Base-by-base conservation (phyloP, 1,140 invertebrate genomes). In the Oscheius sp. region DNA sequence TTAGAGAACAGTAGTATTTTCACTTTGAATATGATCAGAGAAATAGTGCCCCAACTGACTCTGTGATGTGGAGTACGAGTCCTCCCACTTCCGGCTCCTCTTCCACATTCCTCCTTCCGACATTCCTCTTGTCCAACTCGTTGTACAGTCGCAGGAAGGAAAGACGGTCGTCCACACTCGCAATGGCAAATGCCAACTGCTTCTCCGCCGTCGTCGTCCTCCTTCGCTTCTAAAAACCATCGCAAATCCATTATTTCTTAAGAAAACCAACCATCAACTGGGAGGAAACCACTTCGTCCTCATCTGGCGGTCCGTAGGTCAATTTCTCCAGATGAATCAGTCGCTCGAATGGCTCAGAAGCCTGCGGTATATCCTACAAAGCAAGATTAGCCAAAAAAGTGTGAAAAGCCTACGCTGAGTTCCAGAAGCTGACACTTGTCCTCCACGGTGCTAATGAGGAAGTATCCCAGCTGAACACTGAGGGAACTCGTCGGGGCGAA, bases 121-220 rank as follows among this genome's bases (percentile, higher is more conserved):
- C 28, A 4, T 31, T 31, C 23, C 38, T 67, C 46, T 68, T 68
- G 18, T 63, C 52, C 20, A 68, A 49, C 45, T 68, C 46, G 18
- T 66, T 10, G 13, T 35, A 15, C 15, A 66, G 10, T 10, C 38
- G 64, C 64, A 46, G 10, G 13, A 55, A 23, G 36, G 10, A 10
- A 32, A 63, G 32, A 32, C 61, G 15, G 18, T 63, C 61, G 18
- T 63, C 61, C 13, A 63, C 31, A 26, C 7, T 34, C 18, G 61
- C 61, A 32, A 63, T 63, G 7, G 26, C 61, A 63, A 13, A 63
- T n/a, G 29, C 35, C 29, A 63, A 34, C 20, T 63, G 49, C 23
- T 55, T 55, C 28, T 55, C 49, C 38, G 15, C 7, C 15, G 15
- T 7, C 7, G 7, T 7, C 23, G 28, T 7, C 15, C 49, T 7